Evolutionary conservation across 2,797 vertebrate genomes (phyloP), one percentile per base, ranked within the genome.

Genomic region (Poliocrania exsul): DNA sequence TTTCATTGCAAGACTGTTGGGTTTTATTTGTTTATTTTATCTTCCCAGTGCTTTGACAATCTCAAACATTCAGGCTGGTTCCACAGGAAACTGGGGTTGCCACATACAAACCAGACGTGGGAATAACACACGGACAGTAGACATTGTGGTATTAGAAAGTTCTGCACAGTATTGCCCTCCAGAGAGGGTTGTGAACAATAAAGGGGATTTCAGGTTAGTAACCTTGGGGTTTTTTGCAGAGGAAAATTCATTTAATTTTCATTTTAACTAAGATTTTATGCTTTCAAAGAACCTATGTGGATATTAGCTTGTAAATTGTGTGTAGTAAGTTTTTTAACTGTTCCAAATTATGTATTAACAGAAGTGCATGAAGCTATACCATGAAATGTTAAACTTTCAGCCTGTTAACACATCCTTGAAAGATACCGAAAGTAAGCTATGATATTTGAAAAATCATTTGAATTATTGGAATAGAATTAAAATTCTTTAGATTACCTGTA

Each of bases 1-100:
- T 62, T 33, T 67, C 78, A 23, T 58, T 78, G 25, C 13, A 67
- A 90, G 65, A 44, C 17, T 67, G 11, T 37, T 93, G 42, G 15
- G 15, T 31, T 87, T 88, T 67, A n/a, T 82, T 80, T 60, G 18
- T 66, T 84, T 81, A 4, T 93, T 94, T 71, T 88, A 13, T 97
- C 31, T 88, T 94, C 38, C 13, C 87, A 99, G 99, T 50, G 99
- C 98, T 2, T 95, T 99, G 97, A 99, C 99, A 81, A 99, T 99
- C 97, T 99, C 99, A 58, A 99, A 99, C 97, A 99, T 99, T 97
- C 99, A 99, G 97, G 99, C 99, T 60, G 99, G 98, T 81, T 99
- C 99, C 28, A 99, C 98, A 9, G 99, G 99, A 79, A 99, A 99
- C 95, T 99, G 99, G 99, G 99, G 99, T 90, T 99, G 99, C 88